Evolutionary conservation across 2,113 vertebrate species (phyloP).

Genomic region (Calidris pugnax): DNA sequence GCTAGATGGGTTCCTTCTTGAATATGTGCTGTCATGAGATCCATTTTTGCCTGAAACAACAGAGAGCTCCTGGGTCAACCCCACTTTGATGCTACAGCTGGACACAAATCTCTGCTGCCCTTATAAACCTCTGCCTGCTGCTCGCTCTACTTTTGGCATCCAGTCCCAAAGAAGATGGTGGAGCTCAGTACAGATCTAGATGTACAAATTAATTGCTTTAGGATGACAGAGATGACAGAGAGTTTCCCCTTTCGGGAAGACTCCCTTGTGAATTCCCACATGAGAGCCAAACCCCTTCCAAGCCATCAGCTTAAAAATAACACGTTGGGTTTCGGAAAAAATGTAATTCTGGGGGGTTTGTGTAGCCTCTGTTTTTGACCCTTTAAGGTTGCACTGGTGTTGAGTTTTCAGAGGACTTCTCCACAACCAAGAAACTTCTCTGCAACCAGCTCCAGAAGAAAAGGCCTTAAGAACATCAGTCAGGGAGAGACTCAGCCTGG

Average conservation of each 20-base stretch:
- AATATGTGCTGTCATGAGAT: neutral
- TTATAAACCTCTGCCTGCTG: neutral
- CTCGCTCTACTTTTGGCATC: neutral
- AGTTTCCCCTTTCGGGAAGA: neutral
- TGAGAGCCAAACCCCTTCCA: constrained; percentile 40
- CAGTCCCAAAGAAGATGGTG: neutral
- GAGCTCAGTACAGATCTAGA: neutral
- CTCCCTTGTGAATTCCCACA: constrained; percentile 10
- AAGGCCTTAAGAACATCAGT: neutral
- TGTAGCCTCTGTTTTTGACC: neutral
- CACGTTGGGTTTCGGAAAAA: constrained; percentile 34
- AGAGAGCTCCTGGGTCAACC: neutral
- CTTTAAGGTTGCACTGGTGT: neutral
- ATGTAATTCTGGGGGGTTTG: neutral
- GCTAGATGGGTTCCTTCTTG: neutral
- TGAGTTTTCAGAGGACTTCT: neutral
- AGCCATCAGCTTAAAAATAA: constrained; percentile 57
- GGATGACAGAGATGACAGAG: constrained; percentile 20
- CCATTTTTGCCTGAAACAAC: neutral
- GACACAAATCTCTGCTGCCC: neutral
- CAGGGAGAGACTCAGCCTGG: neutral
- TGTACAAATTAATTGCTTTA: constrained; percentile 12
- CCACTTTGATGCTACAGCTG: neutral
- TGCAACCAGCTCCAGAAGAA: neutral
- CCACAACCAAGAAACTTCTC: neutral